These are phyloP conservation scores for Dromiciops gliroides DNA, from an alignment of 2,113 vertebrate species.

Conservation along the genomic window DNA sequence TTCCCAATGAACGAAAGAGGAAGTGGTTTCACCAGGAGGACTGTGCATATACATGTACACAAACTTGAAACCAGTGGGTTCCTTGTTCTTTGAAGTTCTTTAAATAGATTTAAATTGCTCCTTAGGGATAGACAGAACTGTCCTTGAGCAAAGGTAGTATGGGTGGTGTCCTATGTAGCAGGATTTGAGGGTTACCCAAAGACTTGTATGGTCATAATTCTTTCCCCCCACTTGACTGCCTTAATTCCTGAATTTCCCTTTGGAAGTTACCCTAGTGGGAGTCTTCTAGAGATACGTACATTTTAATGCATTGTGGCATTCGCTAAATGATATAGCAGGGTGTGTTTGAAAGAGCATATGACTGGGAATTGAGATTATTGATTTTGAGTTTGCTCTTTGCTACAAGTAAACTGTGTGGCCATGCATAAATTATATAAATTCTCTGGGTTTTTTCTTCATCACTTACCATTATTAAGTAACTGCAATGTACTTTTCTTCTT, in stretches of 20 bases:
- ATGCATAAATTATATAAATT: background rate
- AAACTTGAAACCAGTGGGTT: background rate
- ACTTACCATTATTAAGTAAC: background rate
- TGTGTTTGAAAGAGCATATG: background rate
- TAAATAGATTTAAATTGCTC: background rate
- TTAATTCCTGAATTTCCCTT: background rate
- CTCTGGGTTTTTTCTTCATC: background rate
- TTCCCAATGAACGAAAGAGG: background rate
- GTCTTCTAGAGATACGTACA: background rate
- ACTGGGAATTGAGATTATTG: background rate
- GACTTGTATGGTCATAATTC: background rate
- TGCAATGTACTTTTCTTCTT: background rate
- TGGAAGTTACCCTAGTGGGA: background rate
- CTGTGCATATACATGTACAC: background rate
- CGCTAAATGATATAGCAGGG: background rate
- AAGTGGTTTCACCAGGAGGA: background rate
- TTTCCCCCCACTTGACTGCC: background rate
- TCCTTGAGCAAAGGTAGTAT: background rate
- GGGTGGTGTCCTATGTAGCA: background rate
- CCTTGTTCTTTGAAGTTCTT: background rate
- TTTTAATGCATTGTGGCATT: background rate
- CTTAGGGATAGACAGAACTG: background rate
- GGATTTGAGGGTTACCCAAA: background rate
- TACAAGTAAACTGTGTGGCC: background rate
- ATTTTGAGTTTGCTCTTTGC: background rate